Evolutionary conservation across 2,797 vertebrate genomes (phyloP).

Genomic region (Trichosurus vulpecula): DNA sequence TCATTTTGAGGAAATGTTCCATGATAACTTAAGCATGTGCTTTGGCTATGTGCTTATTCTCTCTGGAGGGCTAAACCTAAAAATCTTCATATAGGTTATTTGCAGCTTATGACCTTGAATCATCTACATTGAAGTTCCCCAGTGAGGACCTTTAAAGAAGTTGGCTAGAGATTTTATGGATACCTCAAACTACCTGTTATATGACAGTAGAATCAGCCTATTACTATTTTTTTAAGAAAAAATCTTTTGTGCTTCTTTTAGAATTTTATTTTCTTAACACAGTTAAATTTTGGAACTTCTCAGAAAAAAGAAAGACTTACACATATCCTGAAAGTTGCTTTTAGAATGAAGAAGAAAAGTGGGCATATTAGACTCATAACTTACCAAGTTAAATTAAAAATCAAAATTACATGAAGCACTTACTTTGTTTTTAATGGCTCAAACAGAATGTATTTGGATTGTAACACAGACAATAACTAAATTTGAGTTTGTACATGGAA

Average conservation of each 20-base stretch:
- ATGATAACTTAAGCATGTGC: neutral
- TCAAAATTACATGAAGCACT: neutral
- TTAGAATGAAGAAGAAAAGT: neutral
- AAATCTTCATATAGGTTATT: slow-evolving; percentile 24
- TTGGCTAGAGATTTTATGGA: neutral
- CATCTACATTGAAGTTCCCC: neutral
- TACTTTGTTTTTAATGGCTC: neutral
- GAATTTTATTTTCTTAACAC: neutral
- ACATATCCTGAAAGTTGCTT: neutral
- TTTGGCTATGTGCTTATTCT: neutral
- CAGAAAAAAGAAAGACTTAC: neutral
- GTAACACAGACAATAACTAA: neutral
- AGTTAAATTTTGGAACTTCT: neutral
- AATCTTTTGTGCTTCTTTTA: neutral
- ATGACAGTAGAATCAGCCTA: neutral
- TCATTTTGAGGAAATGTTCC: neutral
- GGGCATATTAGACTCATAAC: neutral
- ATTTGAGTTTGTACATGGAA: neutral
- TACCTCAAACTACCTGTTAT: slow-evolving; percentile 23
- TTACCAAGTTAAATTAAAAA: slow-evolving; percentile 21
- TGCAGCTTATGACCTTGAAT: neutral
- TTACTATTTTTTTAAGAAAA: neutral
- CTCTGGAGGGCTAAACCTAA: neutral
- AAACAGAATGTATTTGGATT: neutral
- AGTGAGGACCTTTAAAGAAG: neutral